Base-by-base conservation (phyloP, 2,888 invertebrate species). In the Ochropacha duplaris region DNA sequence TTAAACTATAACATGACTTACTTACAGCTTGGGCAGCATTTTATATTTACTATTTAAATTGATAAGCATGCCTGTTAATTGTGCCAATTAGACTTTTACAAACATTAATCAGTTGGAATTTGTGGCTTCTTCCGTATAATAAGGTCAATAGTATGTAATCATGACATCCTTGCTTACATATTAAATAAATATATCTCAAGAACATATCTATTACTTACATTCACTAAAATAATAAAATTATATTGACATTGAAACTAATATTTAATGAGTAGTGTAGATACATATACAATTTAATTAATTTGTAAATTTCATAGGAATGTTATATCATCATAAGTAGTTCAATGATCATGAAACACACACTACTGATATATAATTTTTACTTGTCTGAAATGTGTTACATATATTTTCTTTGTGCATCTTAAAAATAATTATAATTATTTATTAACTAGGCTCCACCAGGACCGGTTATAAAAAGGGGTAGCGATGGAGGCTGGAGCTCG, bases 401-500 rank as follows among this genome's bases (percentile, higher is more conserved):
- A 9, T 16, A n/a, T 16, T 16, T 6, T 16, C 39, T 16, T 34
- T 34, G 34, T 14, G 6, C 16, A 31, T 52, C 5, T 16, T 16
- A 16, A 14, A 50, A 19, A 54, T 54, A 50, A 34, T 24, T 31
- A 12, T 49, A 5, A 16, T 31, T 28, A 36, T 50, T 39, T 19
- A 55, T 49, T 57, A 56, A 54, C 0, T 62, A 90, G 90, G 88
- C 83, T 82, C 78, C 68, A 78, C 65, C 72, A 72, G 67, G 59
- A 75, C 65, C 64, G 65, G 69, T 68, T 66, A 61, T 78, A 71
- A 81, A 68, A 61, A 71, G 78, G 76, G 79, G 78, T 79, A 81
- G 90, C 83, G 78, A 97, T 97, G 97, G 97, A 97, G 90, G 98
- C 96, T 67, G 95, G 95, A 61, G 96, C 98, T 87, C 96, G 98